Evolutionary conservation across 2,888 invertebrate genomes (phyloP), one percentile per base, ranked within the genome.

Genomic region (Merodon equestris): DNA sequence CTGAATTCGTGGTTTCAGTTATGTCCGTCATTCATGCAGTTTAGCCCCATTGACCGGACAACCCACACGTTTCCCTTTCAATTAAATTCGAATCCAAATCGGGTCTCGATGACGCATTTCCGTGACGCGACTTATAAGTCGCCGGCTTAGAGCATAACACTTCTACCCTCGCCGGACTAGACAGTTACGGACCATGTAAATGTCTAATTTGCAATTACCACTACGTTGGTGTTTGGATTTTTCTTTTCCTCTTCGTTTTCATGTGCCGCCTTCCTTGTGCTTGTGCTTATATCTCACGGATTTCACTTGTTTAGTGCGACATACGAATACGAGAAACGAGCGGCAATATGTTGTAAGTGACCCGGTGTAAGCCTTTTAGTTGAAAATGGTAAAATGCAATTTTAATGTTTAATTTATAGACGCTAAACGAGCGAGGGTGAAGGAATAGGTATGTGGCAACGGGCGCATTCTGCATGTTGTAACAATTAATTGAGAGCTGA

Each of bases 111-210:
- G 77, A 79, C 77, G 77, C 77, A 79, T 79, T 79, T 79, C 73
- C 77, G 73, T 79, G 77, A 79, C 77, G 77, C 67, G 73, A 73
- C 77, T 73, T 79, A 67, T 68, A 67, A 51, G 72, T 61, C 57
- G 72, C 27, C 27, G 27, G 27, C 27, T 27, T 27, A 27, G 27
- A n/a, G n/a, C n/a, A 2, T 27, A 27, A 7, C 27, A 2, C 2
- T 27, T 27, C 27, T 27, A 7, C 27, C 27, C 27, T 27, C 27
- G 66, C 72, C 71, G n/a, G n/a, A n/a, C n/a, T n/a, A 71, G 27
- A 27, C 38, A 40, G 53, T 27, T 40, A 57, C 67, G 48, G 54
- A 4, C 72, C 56, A 57, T 77, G 72, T 67, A 67, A 67, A 60
- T 66, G 66, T 77, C 76, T 77, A 72, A 77, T 77, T 27, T 76